Conservation (phyloP, 37 sponge, comb jelly and placozoan genomes). For the Geodia barretti region DNA sequence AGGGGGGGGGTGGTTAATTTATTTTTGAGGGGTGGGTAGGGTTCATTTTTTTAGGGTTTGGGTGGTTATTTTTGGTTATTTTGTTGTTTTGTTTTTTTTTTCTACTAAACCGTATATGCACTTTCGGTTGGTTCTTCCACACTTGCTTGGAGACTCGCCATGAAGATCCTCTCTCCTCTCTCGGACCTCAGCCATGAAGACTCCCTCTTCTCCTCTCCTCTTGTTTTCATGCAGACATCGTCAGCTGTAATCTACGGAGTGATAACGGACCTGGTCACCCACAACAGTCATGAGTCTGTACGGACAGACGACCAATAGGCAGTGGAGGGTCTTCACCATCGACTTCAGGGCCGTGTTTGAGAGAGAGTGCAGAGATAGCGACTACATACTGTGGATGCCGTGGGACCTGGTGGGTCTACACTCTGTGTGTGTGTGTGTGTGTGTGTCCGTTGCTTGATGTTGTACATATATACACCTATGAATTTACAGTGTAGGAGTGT, state of each 20-base stretch:
- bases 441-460: not conserved
- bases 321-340: slow-evolving; percentile 68
- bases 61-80: no score
- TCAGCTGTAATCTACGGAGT: slow-evolving; percentile 76
- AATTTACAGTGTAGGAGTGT: not conserved
- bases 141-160: no score
- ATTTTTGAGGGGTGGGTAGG: no score
- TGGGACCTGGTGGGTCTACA: slow-evolving; percentile 39
- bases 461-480: not conserved
- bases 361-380: slow-evolving; percentile 25
- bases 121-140: no score
- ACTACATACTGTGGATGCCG: slow-evolving; percentile 69
- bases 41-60: no score
- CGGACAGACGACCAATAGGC: slow-evolving; percentile 26
- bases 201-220: no score
- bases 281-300: slow-evolving; percentile 78
- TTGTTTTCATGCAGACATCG: not conserved
- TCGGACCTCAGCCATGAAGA: no score
- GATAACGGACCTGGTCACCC: slow-evolving; percentile 90
- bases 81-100: no score
- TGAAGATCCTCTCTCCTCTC: no score
- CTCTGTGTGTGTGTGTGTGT: not conserved
- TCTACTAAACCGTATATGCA: no score
- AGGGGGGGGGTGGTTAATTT: no score
- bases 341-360: slow-evolving; percentile 45